A percentile compares a stretch with the other conserved stretches of the same genome.
phyloP scores from a whole-genome alignment of 2,113 vertebrate genomes.

The Donacobius atricapilla region DNA sequence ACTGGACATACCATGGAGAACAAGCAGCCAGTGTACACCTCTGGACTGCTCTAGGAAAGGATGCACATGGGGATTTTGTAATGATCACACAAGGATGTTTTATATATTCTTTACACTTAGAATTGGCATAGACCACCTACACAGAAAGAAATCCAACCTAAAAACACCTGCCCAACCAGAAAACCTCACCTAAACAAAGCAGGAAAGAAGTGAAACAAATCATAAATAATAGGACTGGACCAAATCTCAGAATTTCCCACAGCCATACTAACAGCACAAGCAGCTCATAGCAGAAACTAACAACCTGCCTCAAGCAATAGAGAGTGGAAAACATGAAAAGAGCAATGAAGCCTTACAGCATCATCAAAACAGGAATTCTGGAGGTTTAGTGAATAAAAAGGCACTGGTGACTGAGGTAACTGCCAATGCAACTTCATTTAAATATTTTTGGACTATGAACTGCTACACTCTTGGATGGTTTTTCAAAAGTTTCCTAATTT shows the following conservation, averaged over 20 bases:
- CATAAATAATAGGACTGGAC: background rate
- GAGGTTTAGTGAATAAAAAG: background rate
- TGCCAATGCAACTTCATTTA: background rate
- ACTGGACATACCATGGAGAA: background rate
- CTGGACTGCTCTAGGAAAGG: background rate
- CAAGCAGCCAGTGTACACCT: accelerated
- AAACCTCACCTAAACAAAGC: background rate
- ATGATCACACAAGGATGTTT: background rate
- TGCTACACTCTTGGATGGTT: background rate
- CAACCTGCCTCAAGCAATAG: background rate
- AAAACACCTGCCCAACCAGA: background rate
- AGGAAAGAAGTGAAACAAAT: background rate
- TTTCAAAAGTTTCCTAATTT: constrained; percentile 40
- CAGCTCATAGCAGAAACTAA: background rate
- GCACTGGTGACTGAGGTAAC: background rate
- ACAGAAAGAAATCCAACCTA: background rate
- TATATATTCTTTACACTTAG: background rate
- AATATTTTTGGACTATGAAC: constrained; percentile 9
- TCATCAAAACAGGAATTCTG: background rate
- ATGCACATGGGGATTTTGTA: background rate
- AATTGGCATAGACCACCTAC: background rate
- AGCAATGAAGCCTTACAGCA: background rate
- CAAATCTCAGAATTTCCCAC: background rate
- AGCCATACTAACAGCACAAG: background rate
- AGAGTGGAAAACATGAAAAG: background rate